These are phyloP conservation scores for Leptopilina boulardi DNA, from an alignment of 1,140 invertebrate genomes.

Conservation along the genomic window DNA sequence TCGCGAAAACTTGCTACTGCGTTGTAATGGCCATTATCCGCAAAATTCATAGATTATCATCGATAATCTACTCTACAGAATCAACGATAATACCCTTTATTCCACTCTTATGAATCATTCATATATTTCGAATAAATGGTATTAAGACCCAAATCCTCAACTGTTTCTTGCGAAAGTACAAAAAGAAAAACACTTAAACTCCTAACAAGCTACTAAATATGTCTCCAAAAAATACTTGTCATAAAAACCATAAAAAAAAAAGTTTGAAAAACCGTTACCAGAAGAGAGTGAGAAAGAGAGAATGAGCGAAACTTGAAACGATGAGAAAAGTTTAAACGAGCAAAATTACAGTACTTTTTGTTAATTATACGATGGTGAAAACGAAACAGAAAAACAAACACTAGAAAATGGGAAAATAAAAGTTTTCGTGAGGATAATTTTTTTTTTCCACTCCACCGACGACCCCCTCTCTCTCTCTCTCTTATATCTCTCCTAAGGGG, in stretches of 20 bases:
- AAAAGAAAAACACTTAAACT: not conserved
- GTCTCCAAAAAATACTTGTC: not conserved
- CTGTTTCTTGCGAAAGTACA: no score
- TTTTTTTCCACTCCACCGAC: conserved; percentile 9
- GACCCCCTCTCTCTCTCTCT: not conserved
- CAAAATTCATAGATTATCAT: not conserved
- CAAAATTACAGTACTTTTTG: conserved; percentile 27
- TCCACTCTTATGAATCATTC: no score
- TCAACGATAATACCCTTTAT: no score
- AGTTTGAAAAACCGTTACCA: not conserved
- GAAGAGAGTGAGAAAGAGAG: not conserved
- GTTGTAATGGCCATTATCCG: conserved; percentile 34
- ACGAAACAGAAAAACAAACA: conserved; percentile 33
- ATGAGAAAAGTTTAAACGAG: conserved; percentile 36
- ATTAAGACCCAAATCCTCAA: no score
- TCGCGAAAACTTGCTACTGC: conserved; percentile 33
- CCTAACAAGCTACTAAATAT: not conserved
- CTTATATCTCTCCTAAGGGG: not conserved
- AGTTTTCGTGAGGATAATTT: conserved; percentile 34
- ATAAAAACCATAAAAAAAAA: conserved; percentile 6
- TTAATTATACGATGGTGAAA: conserved; percentile 21
- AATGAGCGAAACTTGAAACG: not conserved
- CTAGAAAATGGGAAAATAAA: conserved; percentile 3
- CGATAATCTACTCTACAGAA: no score
- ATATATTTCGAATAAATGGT: no score